Evolutionary conservation across 2,888 invertebrate genomes (phyloP).

Genomic region (Eupithecia centaureata): DNA sequence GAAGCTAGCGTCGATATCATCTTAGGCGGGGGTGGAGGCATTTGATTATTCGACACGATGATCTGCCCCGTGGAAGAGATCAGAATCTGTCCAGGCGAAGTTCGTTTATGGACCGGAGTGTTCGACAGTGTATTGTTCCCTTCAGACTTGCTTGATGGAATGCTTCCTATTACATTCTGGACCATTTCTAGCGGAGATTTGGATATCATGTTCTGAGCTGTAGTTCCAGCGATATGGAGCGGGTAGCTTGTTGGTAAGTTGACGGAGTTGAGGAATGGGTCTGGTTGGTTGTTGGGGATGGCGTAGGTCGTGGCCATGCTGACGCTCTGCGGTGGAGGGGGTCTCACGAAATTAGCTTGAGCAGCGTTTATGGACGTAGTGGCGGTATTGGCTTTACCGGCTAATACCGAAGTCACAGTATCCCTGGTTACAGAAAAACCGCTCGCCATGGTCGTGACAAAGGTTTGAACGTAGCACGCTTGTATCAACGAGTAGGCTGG

Average conservation of each 20-base stretch:
- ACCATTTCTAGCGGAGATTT: constrained; percentile 90
- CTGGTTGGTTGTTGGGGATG: constrained; percentile 78
- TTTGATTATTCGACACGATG: constrained; percentile 87
- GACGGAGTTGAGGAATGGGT: constrained; percentile 77
- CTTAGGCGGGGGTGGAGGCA: constrained; percentile 87
- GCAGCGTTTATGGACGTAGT: constrained; percentile 89
- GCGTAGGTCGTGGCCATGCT: constrained; percentile 75
- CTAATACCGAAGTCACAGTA: constrained; percentile 91
- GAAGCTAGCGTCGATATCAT: constrained; percentile 84
- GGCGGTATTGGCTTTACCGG: constrained; percentile 89
- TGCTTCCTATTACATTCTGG: constrained; percentile 89
- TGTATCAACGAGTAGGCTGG: constrained; percentile 75
- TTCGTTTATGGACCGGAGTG: constrained; percentile 57
- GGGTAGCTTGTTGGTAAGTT: constrained; percentile 77
- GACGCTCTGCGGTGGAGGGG: constrained; percentile 72
- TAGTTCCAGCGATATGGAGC: constrained; percentile 76
- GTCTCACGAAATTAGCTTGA: constrained; percentile 74
- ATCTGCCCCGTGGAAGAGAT: constrained; percentile 90
- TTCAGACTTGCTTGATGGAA: constrained; percentile 80
- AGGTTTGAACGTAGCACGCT: constrained; percentile 75
- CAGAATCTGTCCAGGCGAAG: constrained; percentile 87
- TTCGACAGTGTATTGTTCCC: constrained; percentile 69
- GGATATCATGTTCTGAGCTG: constrained; percentile 80
- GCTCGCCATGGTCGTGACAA: constrained; percentile 85
- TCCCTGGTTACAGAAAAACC: constrained; percentile 91